Base-by-base conservation (phyloP, 2,113 vertebrate genomes). In the Coptodon rendalli region DNA sequence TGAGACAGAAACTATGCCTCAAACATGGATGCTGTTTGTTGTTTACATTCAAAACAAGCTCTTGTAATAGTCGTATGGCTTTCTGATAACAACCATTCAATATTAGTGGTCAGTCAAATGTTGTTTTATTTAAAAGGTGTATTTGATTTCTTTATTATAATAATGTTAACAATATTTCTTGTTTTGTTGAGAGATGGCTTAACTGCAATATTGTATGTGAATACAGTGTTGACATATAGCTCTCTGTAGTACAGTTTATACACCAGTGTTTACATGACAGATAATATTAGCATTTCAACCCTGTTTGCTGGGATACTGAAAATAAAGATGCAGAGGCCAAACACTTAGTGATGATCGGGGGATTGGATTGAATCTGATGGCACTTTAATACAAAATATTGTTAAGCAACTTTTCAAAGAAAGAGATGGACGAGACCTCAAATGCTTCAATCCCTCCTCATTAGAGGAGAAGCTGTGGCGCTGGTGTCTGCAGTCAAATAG, bases 201-300 rank as follows among this genome's bases (percentile, higher is more conserved):
- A 61, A 34, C 57, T 61, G 57, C 27, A 61, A 0, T 61, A 61
- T 31, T 61, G 8, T 4, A 34, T 61, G 59, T 63, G 16, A 34
- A 1, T 34, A 61, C 29, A 2, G 14, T 61, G 57, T 31, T 61
- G 27, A 61, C 57, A 31, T 0, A 2, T 9, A 31, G 14, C 29
- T 61, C 29, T 34, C 3, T 61, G 27, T 61, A 1, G 57, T 61
- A 2, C 57, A 31, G 8, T 34, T 34, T 61, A 34, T 34, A 10
- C 29, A 61, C 57, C 29, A 61, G 12, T 61, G 57, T 61, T 61
- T 61, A 34, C 57, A 53, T n/a, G 52, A 10, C 9, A 61, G 14
- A 19, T 34, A 0, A 31, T 61, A 34, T 61, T 34, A 34, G 27
- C 57, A 34, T 34, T 0, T 61, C 29, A 34, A 34, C 29, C 27